Evolutionary conservation across 2,888 invertebrate species (phyloP), one percentile per base, ranked within the genome.

Genomic region (Achlya flavicornis): DNA sequence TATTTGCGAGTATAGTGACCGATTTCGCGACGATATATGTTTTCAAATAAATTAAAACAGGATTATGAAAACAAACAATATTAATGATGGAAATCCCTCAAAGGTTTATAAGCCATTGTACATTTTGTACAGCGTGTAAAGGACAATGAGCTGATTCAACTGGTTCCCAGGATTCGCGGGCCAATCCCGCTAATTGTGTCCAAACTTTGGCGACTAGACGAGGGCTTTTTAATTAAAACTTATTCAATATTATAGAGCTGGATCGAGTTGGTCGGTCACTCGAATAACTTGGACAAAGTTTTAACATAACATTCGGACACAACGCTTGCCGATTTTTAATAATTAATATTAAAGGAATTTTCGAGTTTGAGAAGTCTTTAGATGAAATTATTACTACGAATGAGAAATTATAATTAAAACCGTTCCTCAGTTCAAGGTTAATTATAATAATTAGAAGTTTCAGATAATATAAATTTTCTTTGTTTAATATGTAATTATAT

Each of bases 201-300:
- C 79, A 69, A 90, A 90, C 81, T 90, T 86, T 63, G 71, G 63
- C 73, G 78, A 73, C 53, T 73, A 79, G 74, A 78, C 83, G 80
- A 79, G 80, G 84, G 85, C 82, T 88, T 90, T 91, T 91, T 91
- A 91, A 91, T 92, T 91, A 91, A 91, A 91, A 92, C 89, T 91
- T 91, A 87, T 89, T 88, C 84, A 88, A 90, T 91, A 89, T 87
- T 88, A 89, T 83, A 84, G 79, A 85, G 79, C 77, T 73, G 68
- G 76, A 85, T 80, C 77, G 75, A 84, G 79, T 81, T 81, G 76
- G 77, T 77, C 74, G 78, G 83, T 82, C 84, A 84, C 72, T 79
- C 70, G 73, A 75, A 83, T 84, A 81, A 84, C 76, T 85, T 78
- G 70, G 69, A 65, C 61, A 57, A 75, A 75, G 69, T 76, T 82